Base-by-base conservation (phyloP, 1,140 invertebrate genomes). In the Asbolus verrucosus region DNA sequence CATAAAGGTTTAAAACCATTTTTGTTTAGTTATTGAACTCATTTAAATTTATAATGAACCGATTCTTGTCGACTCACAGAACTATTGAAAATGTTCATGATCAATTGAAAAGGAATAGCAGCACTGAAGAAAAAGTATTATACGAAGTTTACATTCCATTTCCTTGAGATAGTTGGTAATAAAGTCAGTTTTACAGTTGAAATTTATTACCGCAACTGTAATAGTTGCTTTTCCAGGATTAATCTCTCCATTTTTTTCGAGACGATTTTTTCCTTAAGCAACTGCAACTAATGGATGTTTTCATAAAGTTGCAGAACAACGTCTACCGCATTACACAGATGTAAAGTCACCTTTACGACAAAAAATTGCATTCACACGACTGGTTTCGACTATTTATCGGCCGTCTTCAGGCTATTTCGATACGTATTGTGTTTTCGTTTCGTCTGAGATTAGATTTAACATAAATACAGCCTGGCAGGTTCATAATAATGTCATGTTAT, bases 151-250 rank as follows among this genome's bases (percentile, higher is more conserved):
- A 46, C 41, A 46, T 46, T 46, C 41, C 41, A 19, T 46, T 46
- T 46, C 41, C 41, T 46, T 46, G 41, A 16, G 16, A 46, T 46
- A 46, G 41, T 46, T 46, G 46, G 46, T 27, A 54, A 54, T 54
- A 54, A 54, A 54, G 46, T 27, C 46, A 14, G 19, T n/a, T 36
- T 27, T 27, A 27, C 41, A 16, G 41, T 46, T 46, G 18, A 46
- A 46, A 46, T 46, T 46, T 46, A 46, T 46, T 19, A 46, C 41
- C 41, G 16, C 41, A 19, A 46, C 41, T 46, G 15, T 46, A 46
- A 46, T 46, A 19, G 41, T 19, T 16, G 41, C 18, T 46, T 46
- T 18, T 18, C 41, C 41, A n/a, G 41, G 41, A 46, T 46, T 46
- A 46, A 46, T 46, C 41, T 9, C 41, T 46, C 4, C 19, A 18